Base-by-base conservation (phyloP, 2,797 vertebrate species). In the Meda fulgida region DNA sequence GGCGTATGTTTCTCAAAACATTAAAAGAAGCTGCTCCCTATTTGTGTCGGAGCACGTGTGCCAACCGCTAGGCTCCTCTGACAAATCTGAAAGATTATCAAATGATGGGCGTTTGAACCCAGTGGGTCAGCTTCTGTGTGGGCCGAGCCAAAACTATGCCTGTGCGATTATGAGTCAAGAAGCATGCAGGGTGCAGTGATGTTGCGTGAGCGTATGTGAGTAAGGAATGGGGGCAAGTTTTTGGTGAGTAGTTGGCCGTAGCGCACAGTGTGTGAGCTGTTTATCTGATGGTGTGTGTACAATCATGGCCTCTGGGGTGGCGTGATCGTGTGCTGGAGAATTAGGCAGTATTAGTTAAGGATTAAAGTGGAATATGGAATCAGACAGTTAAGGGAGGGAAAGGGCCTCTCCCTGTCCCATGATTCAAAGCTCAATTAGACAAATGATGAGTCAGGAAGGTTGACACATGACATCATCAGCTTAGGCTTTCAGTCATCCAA, bases 371-470 rank as follows among this genome's bases (percentile, higher is more conserved):
- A 87, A 76, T 69, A 84, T 58, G 36, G 65, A 46, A 77, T 86
- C 46, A 80, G 78, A 86, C 85, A 85, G 76, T 81, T 82, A 73
- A 77, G 83, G 78, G 78, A 88, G 79, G 83, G 78, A 60, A 40
- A 85, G 77, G 55, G 79, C 71, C 85, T 85, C 76, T 87, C 75
- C 80, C 34, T 80, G 65, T 75, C 87, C 69, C 63, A 51, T 84
- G 84, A 86, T 80, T 76, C 63, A 76, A 84, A 72, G 79, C 82
- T 87, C 83, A 81, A 76, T 81, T 83, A 80, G 87, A 75, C 46
- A 84, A 84, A 87, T 51, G 81, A 73, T 87, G 88, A 87, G 80
- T 80, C 87, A 89, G 81, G 77, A 88, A 48, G 81, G 51, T 76
- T 58, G 78, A 77, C 77, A 83, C 83, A 85, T 87, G 63, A 46